Evolutionary conservation across 2,113 vertebrate genomes (phyloP).

Genomic region (Steatornis caripensis): DNA sequence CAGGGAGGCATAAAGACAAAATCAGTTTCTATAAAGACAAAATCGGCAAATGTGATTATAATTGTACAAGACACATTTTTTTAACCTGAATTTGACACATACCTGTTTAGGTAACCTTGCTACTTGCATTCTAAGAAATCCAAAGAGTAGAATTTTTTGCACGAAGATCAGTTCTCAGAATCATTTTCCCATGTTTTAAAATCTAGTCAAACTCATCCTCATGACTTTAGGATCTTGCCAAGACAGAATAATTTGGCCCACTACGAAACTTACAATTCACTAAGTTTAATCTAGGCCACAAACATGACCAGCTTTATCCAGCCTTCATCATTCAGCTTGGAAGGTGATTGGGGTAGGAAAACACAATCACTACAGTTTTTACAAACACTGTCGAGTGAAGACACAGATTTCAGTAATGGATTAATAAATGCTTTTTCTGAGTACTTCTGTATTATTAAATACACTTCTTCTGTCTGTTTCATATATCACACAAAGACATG

Average conservation of each 20-base stretch:
- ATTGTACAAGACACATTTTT: not conserved
- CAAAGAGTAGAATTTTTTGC: not conserved
- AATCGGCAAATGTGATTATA: not conserved
- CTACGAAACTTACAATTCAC: not conserved
- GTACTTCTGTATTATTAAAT: not conserved
- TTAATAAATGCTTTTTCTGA: not conserved
- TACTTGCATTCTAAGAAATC: not conserved
- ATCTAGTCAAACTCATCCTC: not conserved
- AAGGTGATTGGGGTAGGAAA: not conserved
- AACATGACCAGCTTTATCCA: not conserved
- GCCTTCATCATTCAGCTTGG: not conserved
- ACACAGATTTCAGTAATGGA: not conserved
- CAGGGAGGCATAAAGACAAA: not conserved
- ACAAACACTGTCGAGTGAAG: not conserved
- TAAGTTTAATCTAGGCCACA: not conserved
- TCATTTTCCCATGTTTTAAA: not conserved
- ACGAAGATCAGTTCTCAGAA: not conserved
- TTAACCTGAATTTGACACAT: not conserved
- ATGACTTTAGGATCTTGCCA: not conserved
- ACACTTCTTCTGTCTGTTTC: not conserved
- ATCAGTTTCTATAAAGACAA: not conserved
- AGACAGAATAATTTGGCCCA: not conserved
- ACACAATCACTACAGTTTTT: not conserved
- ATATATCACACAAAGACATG: fast-evolving
- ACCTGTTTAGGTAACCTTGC: not conserved